Evolutionary conservation across 2,797 vertebrate species (phyloP), one percentile per base, ranked within the genome.

Genomic region (Chaunax sp.): DNA sequence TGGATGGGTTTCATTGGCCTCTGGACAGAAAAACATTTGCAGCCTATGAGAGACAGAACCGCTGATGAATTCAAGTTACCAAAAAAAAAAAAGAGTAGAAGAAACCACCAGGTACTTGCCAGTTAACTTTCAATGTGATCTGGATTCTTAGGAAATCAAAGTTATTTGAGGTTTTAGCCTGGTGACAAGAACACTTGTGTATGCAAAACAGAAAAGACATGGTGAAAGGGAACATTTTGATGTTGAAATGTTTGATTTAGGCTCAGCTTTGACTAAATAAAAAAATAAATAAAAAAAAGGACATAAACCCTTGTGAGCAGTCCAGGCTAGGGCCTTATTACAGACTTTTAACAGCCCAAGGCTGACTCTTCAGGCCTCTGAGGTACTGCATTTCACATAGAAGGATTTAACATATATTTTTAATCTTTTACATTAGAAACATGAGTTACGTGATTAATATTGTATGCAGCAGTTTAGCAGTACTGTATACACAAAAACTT

Each of bases 1-100:
- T 67, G 64, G 68, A 80, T 72, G 26, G 51, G 35, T 78, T 72
- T 84, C 51, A 78, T 64, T 50, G 10, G 70, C 50, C 26, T 66
- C 43, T 57, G 33, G 56, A 63, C 25, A 15, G 12, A 74, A 71
- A 74, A 26, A 47, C 47, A 76, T 52, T 60, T 28, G n/a, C n/a
- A 38, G 47, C 8, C 35, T 47, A 49, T 38, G 43, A 69, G 41
- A 71, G 41, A 63, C 51, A 30, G 44, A 77, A 75, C 75, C 44
- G 20, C 60, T 64, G 54, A 71, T 75, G 64, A 75, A 67, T 64
- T 70, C 59, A 77, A 68, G 33, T 16, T 40, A 2, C 14, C 14
- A 16, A 15, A 40, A 37, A 37, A 40, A 16, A 40, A 15, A 4
- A 4, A 16, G 38, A 35, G 37, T 2, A 23, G 26, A 62, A 20